Base-by-base conservation (phyloP, 1,140 invertebrate genomes). In the Trinorchestia longiramus region DNA sequence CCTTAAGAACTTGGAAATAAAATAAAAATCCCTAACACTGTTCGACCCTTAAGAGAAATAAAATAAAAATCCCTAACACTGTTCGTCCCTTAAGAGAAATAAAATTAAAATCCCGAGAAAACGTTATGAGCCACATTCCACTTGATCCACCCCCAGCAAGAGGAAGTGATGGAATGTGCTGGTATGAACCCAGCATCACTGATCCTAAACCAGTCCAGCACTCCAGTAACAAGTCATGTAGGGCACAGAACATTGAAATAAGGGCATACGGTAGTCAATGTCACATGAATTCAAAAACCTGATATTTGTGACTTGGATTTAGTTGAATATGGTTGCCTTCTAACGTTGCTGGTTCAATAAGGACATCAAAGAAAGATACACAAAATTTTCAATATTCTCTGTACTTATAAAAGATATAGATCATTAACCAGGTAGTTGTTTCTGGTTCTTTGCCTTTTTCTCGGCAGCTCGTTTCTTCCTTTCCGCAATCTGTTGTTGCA, bases 401-500 rank as follows among this genome's bases (percentile, higher is more conserved):
- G 47, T 77, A 77, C 28, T 77, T 11, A 53, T 19, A 77, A 36
- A 77, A 77, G 28, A 77, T 19, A 36, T 23, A 77, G 28, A 3
- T 77, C 28, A 77, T 77, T 1, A 77, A 36, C 28, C 36, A 19
- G 62, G 36, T 28, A 3, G 62, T 3, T 11, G 1, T 77, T 77
- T 28, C 36, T 77, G 62, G 11, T 23, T 3, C 88, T 90, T 41
- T 6, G 43, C 92, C 40, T 94, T 94, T n/a, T 94, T 94, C 40
- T 45, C 43, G 0, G 92, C 92, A 45, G 92, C 92, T n/a, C 41
- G 92, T 94, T 43, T 44, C 92, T 94, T 94, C 40, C 92, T 43
- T 45, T 94, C 92, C 43, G 43, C 43, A 47, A 94, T 94, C 44
- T 94, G 92, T 43, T 40, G 43, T 47, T 94, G 92, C 19, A 94